Base-by-base conservation (phyloP, 2,113 vertebrate species). In the Lathamus discolor region DNA sequence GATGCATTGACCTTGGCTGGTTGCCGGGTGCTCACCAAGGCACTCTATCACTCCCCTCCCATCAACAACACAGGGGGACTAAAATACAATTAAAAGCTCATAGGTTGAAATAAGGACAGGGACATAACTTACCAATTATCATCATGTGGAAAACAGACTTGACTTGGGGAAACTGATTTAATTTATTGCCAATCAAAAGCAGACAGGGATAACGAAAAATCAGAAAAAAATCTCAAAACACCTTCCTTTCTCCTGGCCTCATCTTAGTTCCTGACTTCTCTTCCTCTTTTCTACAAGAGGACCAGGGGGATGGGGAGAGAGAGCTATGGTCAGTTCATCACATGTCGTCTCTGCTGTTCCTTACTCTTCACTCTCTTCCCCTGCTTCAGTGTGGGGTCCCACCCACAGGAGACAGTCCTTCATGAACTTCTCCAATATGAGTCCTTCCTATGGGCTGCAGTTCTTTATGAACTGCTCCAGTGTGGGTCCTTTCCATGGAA, bases 261-360 rank as follows among this genome's bases (percentile, higher is more conserved):
- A 73, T 1, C 9, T 69, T 68, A 5, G 10, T 15, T 48, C 7
- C 10, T 74, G 37, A 22, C 4, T 59, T 82, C 19, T 85, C 23
- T 57, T 63, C 29, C 16, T 73, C 17, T 31, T 43, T 29, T 33
- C 16, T 13, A 12, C 11, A 6, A 37, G 14, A 1, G 6, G 14
- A 0, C 0, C 13, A n/a, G 9, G 17, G 33, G 6, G 7, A 37
- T 4, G 1, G 27, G 7, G 28, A 35, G 22, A 35, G 33, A 14
- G 33, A 24, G 57, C 22, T 59, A 23, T 35, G 13, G 13, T 59
- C 57, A 59, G 33, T 59, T 59, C 22, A 59, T 59, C 33, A 59
- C 57, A 35, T 23, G 18, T 13, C 33, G 33, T 35, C 57, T 35
- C 33, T 24, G 33, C 33, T 35, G 33, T n/a, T 59, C 22, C 22